Conservation (phyloP, 2,888 invertebrate species). For the Pecten maximus region DNA sequence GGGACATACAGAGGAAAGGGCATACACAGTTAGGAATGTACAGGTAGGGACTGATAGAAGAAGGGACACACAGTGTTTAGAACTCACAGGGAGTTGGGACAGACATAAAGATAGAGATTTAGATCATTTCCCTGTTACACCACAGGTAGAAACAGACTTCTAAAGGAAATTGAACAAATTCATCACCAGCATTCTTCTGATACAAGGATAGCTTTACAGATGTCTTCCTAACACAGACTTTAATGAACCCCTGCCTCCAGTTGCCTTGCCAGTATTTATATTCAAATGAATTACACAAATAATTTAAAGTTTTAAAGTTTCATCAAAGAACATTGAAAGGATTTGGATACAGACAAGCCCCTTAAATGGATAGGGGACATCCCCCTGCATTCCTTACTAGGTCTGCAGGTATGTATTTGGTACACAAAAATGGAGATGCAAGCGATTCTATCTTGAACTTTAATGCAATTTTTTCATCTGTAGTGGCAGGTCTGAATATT, state of each 20-base stretch:
- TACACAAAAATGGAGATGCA: neutral
- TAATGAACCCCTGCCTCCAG: neutral
- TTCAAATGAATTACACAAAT: slow-evolving; percentile 35
- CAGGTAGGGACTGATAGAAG: neutral
- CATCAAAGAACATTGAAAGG: neutral
- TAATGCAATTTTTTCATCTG: neutral
- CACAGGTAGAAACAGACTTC: neutral
- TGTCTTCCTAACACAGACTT: neutral
- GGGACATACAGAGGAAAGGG: no score
- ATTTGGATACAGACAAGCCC: neutral
- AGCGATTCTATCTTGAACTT: neutral
- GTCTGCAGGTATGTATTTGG: slow-evolving; percentile 16
- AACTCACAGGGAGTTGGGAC: no score
- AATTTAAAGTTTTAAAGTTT: slow-evolving; percentile 11
- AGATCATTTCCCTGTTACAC: neutral
- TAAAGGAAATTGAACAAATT: neutral
- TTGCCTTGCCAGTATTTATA: neutral
- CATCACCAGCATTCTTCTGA: neutral
- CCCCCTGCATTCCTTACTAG: neutral
- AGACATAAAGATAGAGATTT: neutral
- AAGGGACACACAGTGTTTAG: no score
- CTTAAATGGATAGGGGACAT: neutral
- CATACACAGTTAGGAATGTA: no score
- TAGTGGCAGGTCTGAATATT: neutral
- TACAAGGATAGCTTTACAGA: neutral